Evolutionary conservation across 2,797 vertebrate species (phyloP), one percentile per base, ranked within the genome.

Genomic region (Anniella stebbinsi): DNA sequence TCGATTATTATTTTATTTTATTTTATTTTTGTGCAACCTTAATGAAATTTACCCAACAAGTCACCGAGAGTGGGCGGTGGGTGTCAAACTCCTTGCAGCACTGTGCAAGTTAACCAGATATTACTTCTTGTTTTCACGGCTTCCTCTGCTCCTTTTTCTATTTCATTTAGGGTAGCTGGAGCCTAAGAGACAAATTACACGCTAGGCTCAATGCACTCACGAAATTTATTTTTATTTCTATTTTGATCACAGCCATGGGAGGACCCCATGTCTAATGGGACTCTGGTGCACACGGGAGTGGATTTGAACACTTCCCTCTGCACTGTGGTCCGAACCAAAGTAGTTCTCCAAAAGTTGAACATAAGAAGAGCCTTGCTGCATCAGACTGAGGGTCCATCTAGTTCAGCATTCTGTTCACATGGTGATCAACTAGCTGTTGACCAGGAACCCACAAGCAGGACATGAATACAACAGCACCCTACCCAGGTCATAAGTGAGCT

Each of bases 11-110:
- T 23, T 51, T n/a, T n/a, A 45, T 38, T 84, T 51, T 54, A 88
- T 72, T 90, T 92, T 60, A 91, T 85, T 90, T 67, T 3, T 4
- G n/a, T 57, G 78, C 80, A 60, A n/a, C 9, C 38, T 91, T 94
- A 86, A 89, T 92, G 77, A 92, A 94, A 92, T 95, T 94, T 93
- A 85, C 86, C 57, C 90, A 91, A 81, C 90, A 94, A 76, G 84
- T 70, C 81, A 77, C 57, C 81, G 54, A 0, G 7, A 84, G 78
- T 91, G 54, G 80, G 69, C 33, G 54, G 54, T 5, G 38, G 51
- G 28, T 80, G 80, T 83, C 92, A 93, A 92, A 93, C n/a, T 80
- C 91, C 3, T 33, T 85, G 85, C 88, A 87, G 91, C 87, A 90
- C 81, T 67, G 57, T 2, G 0, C 87, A 89, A 91, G 41, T 88